Evolutionary conservation across 2,113 vertebrate species (phyloP).

Genomic region (Turnix velox): DNA sequence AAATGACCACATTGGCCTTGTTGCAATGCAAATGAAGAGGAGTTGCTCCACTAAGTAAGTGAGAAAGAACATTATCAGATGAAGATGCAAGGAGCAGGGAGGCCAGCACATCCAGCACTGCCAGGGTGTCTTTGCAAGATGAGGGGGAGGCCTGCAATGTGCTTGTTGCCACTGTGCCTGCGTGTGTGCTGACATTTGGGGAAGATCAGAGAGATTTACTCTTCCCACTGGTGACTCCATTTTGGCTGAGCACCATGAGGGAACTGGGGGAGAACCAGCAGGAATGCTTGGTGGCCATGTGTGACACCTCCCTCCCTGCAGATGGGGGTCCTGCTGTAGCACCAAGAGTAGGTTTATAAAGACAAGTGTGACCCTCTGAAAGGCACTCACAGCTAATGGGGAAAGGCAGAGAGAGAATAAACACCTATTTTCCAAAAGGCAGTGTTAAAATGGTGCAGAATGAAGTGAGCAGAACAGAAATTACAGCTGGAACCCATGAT

Average conservation of each 20-base stretch:
- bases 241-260: not conserved
- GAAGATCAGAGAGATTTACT: not conserved
- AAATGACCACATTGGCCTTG: not conserved
- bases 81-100: not conserved
- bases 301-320: not conserved
- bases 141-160: not conserved
- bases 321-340: not conserved
- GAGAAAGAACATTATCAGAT: not conserved
- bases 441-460: not conserved
- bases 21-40: not conserved
- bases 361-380: constrained; percentile 2
- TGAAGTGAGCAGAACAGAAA: constrained; percentile 4
- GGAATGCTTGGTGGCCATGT: not conserved
- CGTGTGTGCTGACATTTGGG: not conserved
- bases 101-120: not conserved
- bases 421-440: not conserved
- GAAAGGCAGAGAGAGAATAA: constrained; percentile 8
- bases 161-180: not conserved
- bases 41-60: not conserved
- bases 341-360: not conserved
- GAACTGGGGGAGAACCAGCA: not conserved
- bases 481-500: not conserved
- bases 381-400: constrained; percentile 21
- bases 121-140: not conserved
- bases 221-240: not conserved